Evolutionary conservation across 2,797 vertebrate genomes (phyloP), one percentile per base, ranked within the genome.

Genomic region (Gymnothorax reevesii): DNA sequence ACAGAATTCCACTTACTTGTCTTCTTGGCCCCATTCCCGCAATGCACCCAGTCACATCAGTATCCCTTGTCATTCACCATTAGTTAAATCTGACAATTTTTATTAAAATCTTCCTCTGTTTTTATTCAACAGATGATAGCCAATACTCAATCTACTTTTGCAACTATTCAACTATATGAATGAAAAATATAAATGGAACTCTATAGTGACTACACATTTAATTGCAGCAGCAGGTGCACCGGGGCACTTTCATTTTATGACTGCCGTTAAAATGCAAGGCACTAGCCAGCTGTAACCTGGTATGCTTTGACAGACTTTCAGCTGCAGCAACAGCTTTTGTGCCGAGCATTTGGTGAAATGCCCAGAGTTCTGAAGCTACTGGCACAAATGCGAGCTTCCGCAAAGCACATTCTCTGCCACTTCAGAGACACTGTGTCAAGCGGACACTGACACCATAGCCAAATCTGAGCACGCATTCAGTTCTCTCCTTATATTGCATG

Each of bases 241-340:
- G 9, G 55, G 52, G 52, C 77, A 33, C 77, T 54, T 55, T 80
- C 77, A 80, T 55, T 22, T 27, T 75, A 33, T 75, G 42, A 79
- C n/a, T 54, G 77, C 49, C 8, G 73, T 77, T 77, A 20, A 49
- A 77, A 80, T 80, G 77, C 52, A 25, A 80, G 73, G 49, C 77
- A 80, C 20, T 22, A n/a, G 52, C 49, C 77, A 80, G 52, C 49
- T 80, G 25, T n/a, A 80, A n/a, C 77, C 77, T n/a, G 77, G 77
- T 52, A 49, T 80, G 77, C 52, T 52, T 22, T 80, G 49, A 80
- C 49, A 80, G 77, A 55, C n/a, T 54, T 55, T 55, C 77, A 54
- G 49, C 52, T 54, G 49, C 20, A 55, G 52, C 52, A 9, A 55
- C 17, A 55, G 52, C 33, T 33, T 73, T 42, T 77, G 77, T 55